These are phyloP conservation scores for Poeciliopsis occidentalis DNA, from an alignment of 2,113 vertebrate species.

Conservation along the genomic window DNA sequence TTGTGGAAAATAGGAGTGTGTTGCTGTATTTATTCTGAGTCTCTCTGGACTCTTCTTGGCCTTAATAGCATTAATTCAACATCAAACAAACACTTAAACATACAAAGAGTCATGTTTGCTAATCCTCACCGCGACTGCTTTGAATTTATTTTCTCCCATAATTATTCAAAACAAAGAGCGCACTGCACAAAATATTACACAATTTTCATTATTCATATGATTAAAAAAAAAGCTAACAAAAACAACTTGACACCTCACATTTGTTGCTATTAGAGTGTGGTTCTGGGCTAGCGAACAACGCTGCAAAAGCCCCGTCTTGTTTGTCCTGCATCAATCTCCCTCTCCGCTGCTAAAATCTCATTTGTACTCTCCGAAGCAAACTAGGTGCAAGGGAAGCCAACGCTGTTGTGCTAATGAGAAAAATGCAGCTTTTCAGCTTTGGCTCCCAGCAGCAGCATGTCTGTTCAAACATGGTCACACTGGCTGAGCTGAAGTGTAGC, in stretches of 20 bases:
- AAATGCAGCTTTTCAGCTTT: slow-evolving; percentile 43
- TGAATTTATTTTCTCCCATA: slow-evolving; percentile 10
- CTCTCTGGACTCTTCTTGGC: slow-evolving; percentile 33
- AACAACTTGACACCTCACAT: slow-evolving; percentile 21
- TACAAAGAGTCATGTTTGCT: slow-evolving; percentile 19
- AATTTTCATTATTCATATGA: slow-evolving; percentile 11
- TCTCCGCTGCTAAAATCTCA: slow-evolving; percentile 60
- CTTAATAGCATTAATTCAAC: slow-evolving; percentile 49
- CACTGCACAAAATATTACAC: not conserved
- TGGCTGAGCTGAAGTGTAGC: slow-evolving; percentile 43
- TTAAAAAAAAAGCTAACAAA: slow-evolving; percentile 25
- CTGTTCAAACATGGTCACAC: slow-evolving; percentile 47
- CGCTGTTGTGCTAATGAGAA: slow-evolving; percentile 62
- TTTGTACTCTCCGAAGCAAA: slow-evolving; percentile 63
- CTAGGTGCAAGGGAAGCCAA: slow-evolving; percentile 50
- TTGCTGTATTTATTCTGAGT: slow-evolving; percentile 47
- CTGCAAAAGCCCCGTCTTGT: slow-evolving; percentile 28
- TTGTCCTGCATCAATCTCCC: slow-evolving; percentile 24
- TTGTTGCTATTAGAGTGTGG: slow-evolving; percentile 37
- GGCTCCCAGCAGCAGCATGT: slow-evolving; percentile 36
- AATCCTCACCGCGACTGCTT: slow-evolving; percentile 25
- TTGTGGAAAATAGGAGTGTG: slow-evolving; percentile 56
- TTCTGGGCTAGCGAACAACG: slow-evolving; percentile 41
- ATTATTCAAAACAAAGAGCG: slow-evolving; percentile 30
- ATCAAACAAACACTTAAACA: slow-evolving; percentile 35